Conservation (phyloP, 2,113 vertebrate genomes). For the Pipa parva region DNA sequence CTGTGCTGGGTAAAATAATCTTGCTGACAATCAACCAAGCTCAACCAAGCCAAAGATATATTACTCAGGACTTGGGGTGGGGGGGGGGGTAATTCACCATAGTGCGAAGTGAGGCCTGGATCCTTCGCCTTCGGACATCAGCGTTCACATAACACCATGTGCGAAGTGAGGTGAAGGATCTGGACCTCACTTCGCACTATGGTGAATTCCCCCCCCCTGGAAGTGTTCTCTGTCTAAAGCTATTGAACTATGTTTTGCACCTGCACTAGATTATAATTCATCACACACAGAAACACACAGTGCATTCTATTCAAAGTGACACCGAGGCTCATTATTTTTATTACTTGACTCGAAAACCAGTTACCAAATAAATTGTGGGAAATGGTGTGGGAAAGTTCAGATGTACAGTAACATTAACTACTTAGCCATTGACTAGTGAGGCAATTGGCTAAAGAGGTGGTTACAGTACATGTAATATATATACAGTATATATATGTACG, state of each 20-base stretch:
- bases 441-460: too few species aligned
- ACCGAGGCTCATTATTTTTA: conserved; percentile 92
- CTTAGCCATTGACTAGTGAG: too few species aligned
- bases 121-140: too few species aligned
- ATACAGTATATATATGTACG: too few species aligned
- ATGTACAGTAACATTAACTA: not conserved
- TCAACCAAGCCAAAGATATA: too few species aligned
- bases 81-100: too few species aligned
- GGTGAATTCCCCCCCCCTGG: too few species aligned
- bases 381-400: conserved; percentile 61
- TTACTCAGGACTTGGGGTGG: not conserved
- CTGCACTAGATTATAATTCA: conserved; percentile 70
- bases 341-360: conserved; percentile 90
- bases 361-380: conserved; percentile 87
- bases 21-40: not conserved
- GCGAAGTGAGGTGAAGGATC: too few species aligned
- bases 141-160: too few species aligned
- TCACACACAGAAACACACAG: conserved; percentile 60
- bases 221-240: conserved; percentile 7
- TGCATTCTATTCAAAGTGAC: conserved; percentile 74
- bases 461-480: too few species aligned
- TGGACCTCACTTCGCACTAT: too few species aligned
- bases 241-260: conserved; percentile 34
- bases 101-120: too few species aligned
- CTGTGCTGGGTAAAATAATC: not conserved